These are phyloP conservation scores for Emys orbicularis DNA, from an alignment of 2,797 vertebrate genomes.

Conservation along the genomic window DNA sequence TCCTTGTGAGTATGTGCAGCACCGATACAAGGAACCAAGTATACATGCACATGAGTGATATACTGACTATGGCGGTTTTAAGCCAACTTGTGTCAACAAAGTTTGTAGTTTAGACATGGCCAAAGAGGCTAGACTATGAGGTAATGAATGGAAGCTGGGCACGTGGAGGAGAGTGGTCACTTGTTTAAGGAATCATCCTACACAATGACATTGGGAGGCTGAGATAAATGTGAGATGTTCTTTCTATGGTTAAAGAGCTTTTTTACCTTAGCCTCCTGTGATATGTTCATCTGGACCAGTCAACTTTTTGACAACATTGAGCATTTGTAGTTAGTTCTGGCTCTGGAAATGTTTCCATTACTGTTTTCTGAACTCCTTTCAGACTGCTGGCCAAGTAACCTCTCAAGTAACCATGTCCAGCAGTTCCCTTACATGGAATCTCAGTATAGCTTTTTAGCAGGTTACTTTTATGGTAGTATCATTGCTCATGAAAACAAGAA, in stretches of 20 bases:
- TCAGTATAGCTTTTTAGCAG: neutral
- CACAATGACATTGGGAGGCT: neutral
- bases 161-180: neutral
- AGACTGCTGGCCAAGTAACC: neutral
- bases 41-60: neutral
- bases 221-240: neutral
- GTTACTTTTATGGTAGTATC: neutral
- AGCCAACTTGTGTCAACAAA: neutral
- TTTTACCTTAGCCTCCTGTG: neutral
- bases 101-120: neutral
- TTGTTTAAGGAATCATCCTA: neutral
- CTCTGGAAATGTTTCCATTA: neutral
- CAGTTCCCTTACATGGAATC: neutral
- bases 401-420: fast-evolving
- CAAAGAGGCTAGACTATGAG: neutral
- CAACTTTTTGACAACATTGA: neutral
- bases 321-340: neutral
- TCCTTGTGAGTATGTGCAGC: neutral
- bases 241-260: neutral
- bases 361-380: neutral
- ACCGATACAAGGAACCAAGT: neutral
- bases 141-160: neutral
- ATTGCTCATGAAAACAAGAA: neutral
- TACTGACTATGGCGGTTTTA: neutral
- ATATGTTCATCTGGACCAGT: neutral